Conservation (phyloP, 2,888 invertebrate genomes). For the Tetragonula carbonaria region DNA sequence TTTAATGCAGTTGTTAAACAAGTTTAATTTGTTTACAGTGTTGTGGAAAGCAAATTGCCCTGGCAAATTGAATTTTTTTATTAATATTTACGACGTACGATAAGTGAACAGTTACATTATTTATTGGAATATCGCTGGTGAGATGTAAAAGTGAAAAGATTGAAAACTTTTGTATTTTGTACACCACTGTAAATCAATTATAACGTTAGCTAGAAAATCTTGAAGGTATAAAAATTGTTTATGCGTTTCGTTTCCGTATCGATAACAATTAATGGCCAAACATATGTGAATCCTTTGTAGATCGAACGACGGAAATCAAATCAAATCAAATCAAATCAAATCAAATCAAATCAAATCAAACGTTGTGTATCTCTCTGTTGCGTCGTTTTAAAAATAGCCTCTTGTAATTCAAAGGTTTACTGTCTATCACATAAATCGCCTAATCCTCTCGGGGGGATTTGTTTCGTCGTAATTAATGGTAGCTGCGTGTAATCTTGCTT, state of each 20-base stretch:
- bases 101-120: not conserved
- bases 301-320: constrained; percentile 14
- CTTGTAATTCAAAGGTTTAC: constrained; percentile 22
- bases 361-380: not conserved
- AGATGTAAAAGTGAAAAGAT: not conserved
- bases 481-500: not conserved
- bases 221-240: not conserved
- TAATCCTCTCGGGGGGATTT: constrained; percentile 7
- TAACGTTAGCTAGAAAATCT: not conserved
- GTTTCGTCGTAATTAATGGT: constrained; percentile 19
- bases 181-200: not conserved
- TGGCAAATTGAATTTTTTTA: not conserved
- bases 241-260: not conserved
- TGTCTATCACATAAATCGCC: constrained; percentile 8
- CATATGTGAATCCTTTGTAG: constrained; percentile 22
- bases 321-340: too few species aligned
- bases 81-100: too few species aligned
- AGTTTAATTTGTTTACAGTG: not conserved
- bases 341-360: too few species aligned
- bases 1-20: not conserved
- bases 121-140: accelerated
- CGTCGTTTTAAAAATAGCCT: constrained; percentile 35
- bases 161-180: not conserved
- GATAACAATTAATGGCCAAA: constrained; percentile 12
- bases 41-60: not conserved